Evolutionary conservation across 1,140 invertebrate genomes (phyloP), one percentile per base, ranked within the genome.

Genomic region (Magallana ariakensis): DNA sequence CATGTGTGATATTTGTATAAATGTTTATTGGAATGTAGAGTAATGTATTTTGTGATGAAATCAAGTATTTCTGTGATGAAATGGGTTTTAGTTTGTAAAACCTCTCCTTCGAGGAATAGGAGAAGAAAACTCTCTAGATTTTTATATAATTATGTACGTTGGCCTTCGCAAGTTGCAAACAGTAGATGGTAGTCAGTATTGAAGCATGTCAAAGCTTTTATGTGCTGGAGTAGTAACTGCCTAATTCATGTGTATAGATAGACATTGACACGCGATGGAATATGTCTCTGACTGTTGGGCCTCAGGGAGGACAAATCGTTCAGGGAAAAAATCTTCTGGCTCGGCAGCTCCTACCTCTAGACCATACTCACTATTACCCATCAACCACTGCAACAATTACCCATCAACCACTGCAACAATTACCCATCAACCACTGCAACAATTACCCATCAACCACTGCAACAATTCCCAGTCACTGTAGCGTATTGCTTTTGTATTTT

Each of bases 281-380:
- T n/a, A n/a, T 75, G 66, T 26, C 33, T 33, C 22, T 75, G 66
- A 26, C 66, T 75, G 66, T 75, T 75, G 66, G 33, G 66, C 66
- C 66, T 75, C 66, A 75, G 66, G 66, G 66, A 75, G 66, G 66
- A 75, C 66, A 75, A 75, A 75, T 26, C 22, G 66, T 75, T 75
- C 66, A 75, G 66, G 66, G 66, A 75, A 46, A 46, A 46, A 46
- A 75, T 75, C 66, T 75, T 75, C 66, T 26, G 66, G 66, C 66
- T 75, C 66, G 66, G 66, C 66, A 75, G 66, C 66, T 26, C 66
- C 66, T 75, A 75, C 66, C 66, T 75, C 66, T 75, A 75, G 66
- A 75, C 22, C 22, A 75, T 75, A 75, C 66, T 75, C 66, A 75
- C 66, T 26, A 75, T 75, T 19, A 75, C 66, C 66, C 66, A 75